Conservation (phyloP, 2,888 invertebrate genomes). For the Argyresthia albistria region DNA sequence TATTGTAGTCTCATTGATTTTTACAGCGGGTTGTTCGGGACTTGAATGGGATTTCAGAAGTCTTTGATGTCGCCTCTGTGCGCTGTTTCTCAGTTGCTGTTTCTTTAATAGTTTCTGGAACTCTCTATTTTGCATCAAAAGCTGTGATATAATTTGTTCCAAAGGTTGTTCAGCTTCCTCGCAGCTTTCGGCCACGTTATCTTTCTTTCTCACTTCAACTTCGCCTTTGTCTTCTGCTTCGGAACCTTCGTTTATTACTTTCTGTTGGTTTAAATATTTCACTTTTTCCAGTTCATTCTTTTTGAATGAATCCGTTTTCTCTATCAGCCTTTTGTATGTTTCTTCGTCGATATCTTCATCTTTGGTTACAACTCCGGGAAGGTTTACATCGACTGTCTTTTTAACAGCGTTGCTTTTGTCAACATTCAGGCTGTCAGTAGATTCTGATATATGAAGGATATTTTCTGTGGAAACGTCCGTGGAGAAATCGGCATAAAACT, state of each 20-base stretch:
- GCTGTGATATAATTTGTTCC: slow-evolving; percentile 85
- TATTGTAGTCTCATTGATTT: slow-evolving; percentile 30
- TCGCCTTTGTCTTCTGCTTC: slow-evolving; percentile 43
- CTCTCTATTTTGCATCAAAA: slow-evolving; percentile 86
- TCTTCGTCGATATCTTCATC: slow-evolving; percentile 62
- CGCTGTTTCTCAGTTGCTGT: slow-evolving; percentile 73
- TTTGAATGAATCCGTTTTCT: slow-evolving; percentile 69
- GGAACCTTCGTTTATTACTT: slow-evolving; percentile 57
- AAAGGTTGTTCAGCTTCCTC: slow-evolving; percentile 71
- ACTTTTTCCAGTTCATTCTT: slow-evolving; percentile 66
- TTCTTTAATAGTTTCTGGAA: slow-evolving; percentile 85
- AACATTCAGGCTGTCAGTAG: slow-evolving; percentile 73
- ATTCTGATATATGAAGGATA: slow-evolving; percentile 76
- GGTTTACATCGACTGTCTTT: slow-evolving; percentile 16
- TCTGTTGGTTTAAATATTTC: slow-evolving; percentile 61
- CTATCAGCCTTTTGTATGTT: slow-evolving; percentile 58
- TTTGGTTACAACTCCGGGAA: slow-evolving; percentile 45
- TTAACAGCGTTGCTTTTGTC: slow-evolving; percentile 28
- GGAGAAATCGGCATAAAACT: slow-evolving; percentile 77
- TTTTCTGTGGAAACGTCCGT: slow-evolving; percentile 76
- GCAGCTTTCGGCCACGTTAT: slow-evolving; percentile 33
- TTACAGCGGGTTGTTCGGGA: slow-evolving; percentile 59
- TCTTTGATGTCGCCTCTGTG: slow-evolving; percentile 68
- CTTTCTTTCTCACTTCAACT: slow-evolving; percentile 18
- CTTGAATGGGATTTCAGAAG: slow-evolving; percentile 67